Base-by-base conservation (phyloP, 2,797 vertebrate genomes). In the Melanotaenia maccullochi region DNA sequence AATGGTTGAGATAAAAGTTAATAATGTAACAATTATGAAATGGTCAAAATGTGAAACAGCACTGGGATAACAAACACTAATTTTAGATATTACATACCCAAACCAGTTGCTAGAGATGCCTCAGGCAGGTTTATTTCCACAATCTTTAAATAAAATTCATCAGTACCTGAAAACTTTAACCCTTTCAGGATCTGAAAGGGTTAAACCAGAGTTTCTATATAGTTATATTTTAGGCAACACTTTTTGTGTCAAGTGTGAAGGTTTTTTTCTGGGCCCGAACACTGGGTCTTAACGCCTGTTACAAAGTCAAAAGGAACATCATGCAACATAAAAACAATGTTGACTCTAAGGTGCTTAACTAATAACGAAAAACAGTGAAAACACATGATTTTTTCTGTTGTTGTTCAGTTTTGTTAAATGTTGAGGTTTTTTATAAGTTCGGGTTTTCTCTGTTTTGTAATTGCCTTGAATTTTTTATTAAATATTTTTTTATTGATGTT, bases 251-350 rank as follows among this genome's bases (percentile, higher is more conserved):
- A 47, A 4, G 7, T 24, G 9, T 52, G 9, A 25, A 9, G n/a
- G 12, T 12, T 61, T 65, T 28, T 28, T 12, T 71, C 30, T 68
- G 3, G 9, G 9, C n/a, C 30, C 0, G 30, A 35, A 9, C 70
- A 44, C 69, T 52, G 13, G 9, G 9, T 36, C 4, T 24, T 0
- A 42, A 42, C 13, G 35, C 18, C 20, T 54, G 57, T 75, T 67
- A 65, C 55, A 68, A 78, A 76, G 57, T 52, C 51, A 68, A 64
- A 64, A 22, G n/a, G 40, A 74, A 59, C 22, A 65, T 25, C 32
- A 30, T 44, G 16, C 47, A 49, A 16, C 38, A 33, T 65, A 78
- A 83, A 22, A 52, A 12, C 22, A 4, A 1, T 52, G 24, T 25
- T 2, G 13, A 54, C 22, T 24, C 24, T 51, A 5, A 13, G 24